Evolutionary conservation across 2,888 invertebrate genomes (phyloP).

Genomic region (Hybos culiciformis): DNA sequence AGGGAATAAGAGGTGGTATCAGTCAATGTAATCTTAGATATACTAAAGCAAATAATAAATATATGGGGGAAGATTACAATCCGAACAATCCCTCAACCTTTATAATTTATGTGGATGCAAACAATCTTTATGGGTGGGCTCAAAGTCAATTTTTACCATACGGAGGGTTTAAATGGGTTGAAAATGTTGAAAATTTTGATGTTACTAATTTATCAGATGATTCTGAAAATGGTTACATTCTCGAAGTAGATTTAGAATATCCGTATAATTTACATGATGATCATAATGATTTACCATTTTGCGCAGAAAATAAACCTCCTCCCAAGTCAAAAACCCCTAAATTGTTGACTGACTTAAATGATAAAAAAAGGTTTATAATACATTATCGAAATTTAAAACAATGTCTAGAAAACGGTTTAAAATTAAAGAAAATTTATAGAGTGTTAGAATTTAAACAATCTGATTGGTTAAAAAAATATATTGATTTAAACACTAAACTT

Average conservation of each 20-base stretch:
- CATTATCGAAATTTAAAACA: conserved; percentile 22
- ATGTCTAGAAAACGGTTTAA: conserved; percentile 8
- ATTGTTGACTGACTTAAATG: conserved; percentile 17
- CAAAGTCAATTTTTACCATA: conserved; percentile 15
- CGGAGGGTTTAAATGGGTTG: conserved; percentile 16
- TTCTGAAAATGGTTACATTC: conserved; percentile 15
- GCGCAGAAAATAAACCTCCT: conserved; percentile 15
- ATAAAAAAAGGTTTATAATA: conserved; percentile 22
- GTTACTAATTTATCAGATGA: conserved; percentile 8
- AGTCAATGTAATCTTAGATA: conserved; percentile 20
- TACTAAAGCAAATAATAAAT: conserved; percentile 23
- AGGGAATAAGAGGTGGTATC: conserved; percentile 15
- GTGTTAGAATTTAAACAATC: conserved; percentile 23
- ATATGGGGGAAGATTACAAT: conserved; percentile 14
- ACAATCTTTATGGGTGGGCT: conserved; percentile 13
- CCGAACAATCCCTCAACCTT: not conserved
- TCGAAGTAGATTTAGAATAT: conserved; percentile 19
- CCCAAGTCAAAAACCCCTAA: conserved; percentile 14
- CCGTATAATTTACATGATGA: conserved; percentile 16
- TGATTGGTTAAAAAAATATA: conserved; percentile 21
- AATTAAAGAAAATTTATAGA: conserved; percentile 18
- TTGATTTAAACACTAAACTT: conserved; percentile 9
- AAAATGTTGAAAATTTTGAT: no score
- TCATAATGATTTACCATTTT: conserved; percentile 22
- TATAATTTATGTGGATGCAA: conserved; percentile 13